phyloP scores from a whole-genome alignment of 2,113 vertebrate species.

The Apistogramma diplotaenia region DNA sequence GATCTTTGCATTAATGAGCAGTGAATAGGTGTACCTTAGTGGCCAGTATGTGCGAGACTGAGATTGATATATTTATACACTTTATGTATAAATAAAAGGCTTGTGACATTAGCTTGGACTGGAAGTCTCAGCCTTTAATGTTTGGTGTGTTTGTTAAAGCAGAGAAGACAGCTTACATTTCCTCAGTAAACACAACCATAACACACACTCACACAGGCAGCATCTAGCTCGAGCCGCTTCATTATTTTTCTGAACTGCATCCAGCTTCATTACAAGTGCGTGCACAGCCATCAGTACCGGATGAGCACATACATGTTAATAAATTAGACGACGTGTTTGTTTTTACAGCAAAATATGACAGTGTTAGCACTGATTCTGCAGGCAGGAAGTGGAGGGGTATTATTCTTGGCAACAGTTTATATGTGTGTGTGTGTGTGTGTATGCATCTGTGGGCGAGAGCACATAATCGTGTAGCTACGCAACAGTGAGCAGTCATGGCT shows the following conservation, averaged over 20 bases:
- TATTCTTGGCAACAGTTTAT: constrained; percentile 37
- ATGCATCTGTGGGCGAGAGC: constrained; percentile 26
- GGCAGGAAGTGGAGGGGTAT: constrained; percentile 37
- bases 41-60: too few relatives aligned
- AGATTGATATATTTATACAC: too few relatives aligned
- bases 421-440: not conserved
- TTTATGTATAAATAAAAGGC: too few relatives aligned
- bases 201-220: not conserved
- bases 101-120: not conserved
- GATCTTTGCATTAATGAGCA: too few relatives aligned
- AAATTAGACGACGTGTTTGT: not conserved
- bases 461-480: constrained; percentile 40
- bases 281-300: not conserved
- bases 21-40: too few relatives aligned
- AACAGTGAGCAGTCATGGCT: constrained; percentile 36
- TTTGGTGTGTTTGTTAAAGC: not conserved
- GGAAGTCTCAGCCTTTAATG: constrained; percentile 9
- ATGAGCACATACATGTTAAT: not conserved
- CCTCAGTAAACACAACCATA: constrained; percentile 26
- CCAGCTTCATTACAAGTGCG: not conserved
- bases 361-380: constrained; percentile 14
- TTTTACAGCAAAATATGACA: constrained; percentile 16
- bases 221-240: not conserved
- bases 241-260: not conserved
- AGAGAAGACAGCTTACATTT: constrained; percentile 36